Conservation (phyloP, 2,797 vertebrate genomes). For the Gymnodraco acuticeps region DNA sequence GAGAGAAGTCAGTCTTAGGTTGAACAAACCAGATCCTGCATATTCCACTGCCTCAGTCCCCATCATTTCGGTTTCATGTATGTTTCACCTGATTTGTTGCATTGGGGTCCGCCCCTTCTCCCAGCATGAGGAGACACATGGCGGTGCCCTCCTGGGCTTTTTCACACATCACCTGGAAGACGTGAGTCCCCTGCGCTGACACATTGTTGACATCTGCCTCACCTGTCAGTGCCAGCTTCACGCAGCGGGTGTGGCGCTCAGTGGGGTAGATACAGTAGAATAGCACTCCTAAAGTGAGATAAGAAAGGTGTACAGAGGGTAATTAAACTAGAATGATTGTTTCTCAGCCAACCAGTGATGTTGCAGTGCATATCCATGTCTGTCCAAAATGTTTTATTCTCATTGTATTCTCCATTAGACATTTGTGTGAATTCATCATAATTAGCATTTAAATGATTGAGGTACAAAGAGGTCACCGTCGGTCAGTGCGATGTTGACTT, state of each 20-base stretch:
- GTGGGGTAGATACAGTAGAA: conserved; percentile 93
- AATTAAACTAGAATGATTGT: too few relatives aligned
- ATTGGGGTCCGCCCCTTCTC: conserved; percentile 90
- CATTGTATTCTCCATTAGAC: too few relatives aligned
- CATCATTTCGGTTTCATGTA: background rate
- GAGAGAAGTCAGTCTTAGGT: background rate
- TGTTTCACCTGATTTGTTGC: conserved; percentile 80
- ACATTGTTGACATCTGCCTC: conserved; percentile 91
- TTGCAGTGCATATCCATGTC: too few relatives aligned
- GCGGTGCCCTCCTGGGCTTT: conserved; percentile 82
- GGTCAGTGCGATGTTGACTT: too few relatives aligned
- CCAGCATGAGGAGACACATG: conserved; percentile 88
- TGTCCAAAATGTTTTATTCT: too few relatives aligned
- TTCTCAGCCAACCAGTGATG: too few relatives aligned
- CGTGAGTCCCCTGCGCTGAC: conserved; percentile 82
- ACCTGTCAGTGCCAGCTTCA: conserved; percentile 85
- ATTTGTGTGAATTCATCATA: too few relatives aligned
- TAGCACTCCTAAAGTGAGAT: conserved; percentile 84
- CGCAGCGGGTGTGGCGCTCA: conserved; percentile 87
- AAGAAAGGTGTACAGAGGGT: background rate
- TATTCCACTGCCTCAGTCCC: background rate
- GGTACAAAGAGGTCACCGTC: too few relatives aligned
- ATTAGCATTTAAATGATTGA: too few relatives aligned
- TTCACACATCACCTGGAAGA: conserved; percentile 91
- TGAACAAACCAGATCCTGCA: background rate